Conservation (phyloP, 1,140 invertebrate species). For the Lordiphosa mommai region DNA sequence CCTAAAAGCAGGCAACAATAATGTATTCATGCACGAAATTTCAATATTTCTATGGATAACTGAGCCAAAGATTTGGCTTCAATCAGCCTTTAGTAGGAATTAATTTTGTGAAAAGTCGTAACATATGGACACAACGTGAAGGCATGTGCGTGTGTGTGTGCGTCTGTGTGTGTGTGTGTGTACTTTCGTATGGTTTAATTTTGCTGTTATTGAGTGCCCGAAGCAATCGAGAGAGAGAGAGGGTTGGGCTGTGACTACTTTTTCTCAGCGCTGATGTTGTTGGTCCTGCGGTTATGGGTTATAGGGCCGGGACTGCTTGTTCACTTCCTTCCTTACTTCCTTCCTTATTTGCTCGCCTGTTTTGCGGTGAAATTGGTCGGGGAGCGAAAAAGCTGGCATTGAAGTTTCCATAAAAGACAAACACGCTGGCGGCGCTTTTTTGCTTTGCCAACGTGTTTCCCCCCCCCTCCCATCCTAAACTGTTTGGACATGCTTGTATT, state of each 20-base stretch:
- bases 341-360: slow-evolving; percentile 38
- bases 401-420: slow-evolving; percentile 52
- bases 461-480: not conserved
- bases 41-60: too few relatives aligned
- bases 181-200: slow-evolving; percentile 67
- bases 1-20: too few relatives aligned
- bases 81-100: too few relatives aligned
- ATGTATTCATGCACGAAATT: too few relatives aligned
- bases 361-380: slow-evolving; percentile 44
- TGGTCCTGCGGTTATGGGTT: slow-evolving; percentile 65
- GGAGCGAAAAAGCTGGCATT: slow-evolving; percentile 48
- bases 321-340: slow-evolving; percentile 35
- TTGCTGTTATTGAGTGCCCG: slow-evolving; percentile 69
- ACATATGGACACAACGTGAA: slow-evolving; percentile 2
- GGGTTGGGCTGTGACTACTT: slow-evolving; percentile 13
- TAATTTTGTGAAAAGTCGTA: slow-evolving; percentile 1
- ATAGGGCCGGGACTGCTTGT: slow-evolving; percentile 45
- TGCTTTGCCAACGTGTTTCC: slow-evolving; percentile 20
- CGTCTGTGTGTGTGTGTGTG: slow-evolving; percentile 29
- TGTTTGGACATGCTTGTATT: slow-evolving; percentile 15
- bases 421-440: slow-evolving; percentile 39
- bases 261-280: slow-evolving; percentile 29
- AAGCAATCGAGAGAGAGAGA: slow-evolving; percentile 40
- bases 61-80: too few relatives aligned
- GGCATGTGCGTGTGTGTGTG: not conserved